Conservation (phyloP, 2,797 vertebrate genomes). For the Trachops cirrhosus region DNA sequence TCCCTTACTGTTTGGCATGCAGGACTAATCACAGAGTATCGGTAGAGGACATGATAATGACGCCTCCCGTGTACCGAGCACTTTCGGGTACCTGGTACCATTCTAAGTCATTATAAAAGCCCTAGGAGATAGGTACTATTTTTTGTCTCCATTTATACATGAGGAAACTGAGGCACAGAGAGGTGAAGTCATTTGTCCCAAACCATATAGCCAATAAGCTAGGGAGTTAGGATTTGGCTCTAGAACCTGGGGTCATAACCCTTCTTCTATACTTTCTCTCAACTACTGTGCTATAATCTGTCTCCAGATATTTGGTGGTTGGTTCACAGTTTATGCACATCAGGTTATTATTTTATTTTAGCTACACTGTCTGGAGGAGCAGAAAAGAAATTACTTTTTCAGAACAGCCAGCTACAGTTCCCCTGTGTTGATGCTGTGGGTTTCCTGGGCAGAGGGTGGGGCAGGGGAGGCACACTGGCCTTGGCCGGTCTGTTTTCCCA, state of each 20-base stretch:
- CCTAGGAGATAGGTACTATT: neutral
- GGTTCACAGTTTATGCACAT: neutral
- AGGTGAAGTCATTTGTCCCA: neutral
- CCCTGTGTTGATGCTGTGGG: neutral
- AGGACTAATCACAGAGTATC: neutral
- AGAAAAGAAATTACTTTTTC: neutral
- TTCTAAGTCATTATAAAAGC: neutral
- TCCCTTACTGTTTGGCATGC: neutral
- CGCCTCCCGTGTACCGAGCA: neutral
- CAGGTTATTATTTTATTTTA: neutral
- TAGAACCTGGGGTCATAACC: neutral
- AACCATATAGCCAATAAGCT: neutral
- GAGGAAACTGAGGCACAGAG: neutral
- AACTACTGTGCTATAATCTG: neutral
- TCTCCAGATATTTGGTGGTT: neutral
- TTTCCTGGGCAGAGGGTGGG: neutral
- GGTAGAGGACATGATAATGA: neutral
- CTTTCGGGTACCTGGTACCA: neutral
- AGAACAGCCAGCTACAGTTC: neutral
- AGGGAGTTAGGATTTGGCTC: neutral
- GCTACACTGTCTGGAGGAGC: neutral
- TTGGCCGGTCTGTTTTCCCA: neutral
- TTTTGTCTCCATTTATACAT: neutral
- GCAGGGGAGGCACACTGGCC: neutral
- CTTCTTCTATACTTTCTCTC: neutral